phyloP scores from a whole-genome alignment of 35 echinoderm and acorn worm species.

The Ophioderma brevispina region DNA sequence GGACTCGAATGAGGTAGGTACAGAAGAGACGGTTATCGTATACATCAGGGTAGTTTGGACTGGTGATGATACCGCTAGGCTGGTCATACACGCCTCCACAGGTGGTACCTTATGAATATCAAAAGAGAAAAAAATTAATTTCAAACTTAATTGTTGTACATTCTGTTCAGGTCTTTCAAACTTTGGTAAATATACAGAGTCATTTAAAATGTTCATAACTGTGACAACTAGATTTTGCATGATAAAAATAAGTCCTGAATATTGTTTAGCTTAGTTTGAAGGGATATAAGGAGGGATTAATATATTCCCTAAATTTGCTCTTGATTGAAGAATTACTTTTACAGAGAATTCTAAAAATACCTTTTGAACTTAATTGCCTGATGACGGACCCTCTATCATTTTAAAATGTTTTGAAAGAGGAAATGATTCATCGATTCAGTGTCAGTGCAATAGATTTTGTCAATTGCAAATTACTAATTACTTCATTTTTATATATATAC shows the following conservation, averaged over 20 bases:
- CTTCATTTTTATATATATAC: too few species aligned
- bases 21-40: constrained; percentile 22
- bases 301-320: background rate
- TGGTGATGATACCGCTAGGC: background rate
- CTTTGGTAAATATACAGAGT: background rate
- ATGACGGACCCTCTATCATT: too few species aligned
- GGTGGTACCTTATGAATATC: constrained; percentile 23
- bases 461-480: too few species aligned
- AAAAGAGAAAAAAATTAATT: background rate
- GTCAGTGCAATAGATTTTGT: too few species aligned
- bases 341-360: too few species aligned
- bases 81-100: constrained; percentile 30
- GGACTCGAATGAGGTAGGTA: constrained; percentile 41
- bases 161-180: background rate
- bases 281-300: background rate
- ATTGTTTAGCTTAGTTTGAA: background rate
- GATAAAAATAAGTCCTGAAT: background rate
- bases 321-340: too few species aligned
- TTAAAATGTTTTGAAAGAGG: too few species aligned
- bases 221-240: too few species aligned
- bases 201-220: background rate
- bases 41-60: constrained; percentile 28
- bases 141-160: background rate
- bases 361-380: too few species aligned
- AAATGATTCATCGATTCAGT: too few species aligned